A percentile compares a stretch with the other conserved stretches of the same genome.
These are phyloP conservation scores for Micronycteris hirsuta DNA, from an alignment of 2,113 vertebrate species.

Conservation along the genomic window DNA sequence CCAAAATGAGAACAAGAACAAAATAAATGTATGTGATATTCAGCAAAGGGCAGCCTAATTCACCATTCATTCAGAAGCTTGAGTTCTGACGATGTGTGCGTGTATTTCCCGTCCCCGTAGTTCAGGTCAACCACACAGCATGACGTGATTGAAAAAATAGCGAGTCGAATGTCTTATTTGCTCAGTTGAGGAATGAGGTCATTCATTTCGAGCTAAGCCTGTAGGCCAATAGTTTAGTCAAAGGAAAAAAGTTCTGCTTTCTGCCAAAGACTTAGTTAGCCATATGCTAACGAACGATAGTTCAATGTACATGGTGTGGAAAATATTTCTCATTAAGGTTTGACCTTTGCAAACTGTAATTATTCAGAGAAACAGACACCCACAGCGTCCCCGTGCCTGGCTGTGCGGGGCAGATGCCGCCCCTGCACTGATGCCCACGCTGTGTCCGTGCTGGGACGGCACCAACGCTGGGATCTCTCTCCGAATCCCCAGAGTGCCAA, in stretches of 20 bases:
- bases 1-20: not conserved
- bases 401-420: not conserved
- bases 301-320: not conserved
- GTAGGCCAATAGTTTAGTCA: not conserved
- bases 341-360: not conserved
- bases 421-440: not conserved
- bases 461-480: not conserved
- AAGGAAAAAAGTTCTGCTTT: constrained; percentile 17
- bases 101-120: not conserved
- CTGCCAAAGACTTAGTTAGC: constrained; percentile 44
- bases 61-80: not conserved
- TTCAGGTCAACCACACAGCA: not conserved
- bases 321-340: not conserved
- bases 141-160: not conserved
- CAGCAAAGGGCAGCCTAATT: not conserved
- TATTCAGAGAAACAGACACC: not conserved
- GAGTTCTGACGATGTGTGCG: not conserved
- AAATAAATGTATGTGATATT: not conserved
- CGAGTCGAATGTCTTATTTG: not conserved
- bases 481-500: not conserved
- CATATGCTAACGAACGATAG: constrained; percentile 25
- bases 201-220: constrained; percentile 32
- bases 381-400: not conserved
- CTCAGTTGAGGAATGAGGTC: constrained; percentile 25
- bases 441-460: not conserved